Base-by-base conservation (phyloP, 2,797 vertebrate species). In the Peromyscus attwateri region DNA sequence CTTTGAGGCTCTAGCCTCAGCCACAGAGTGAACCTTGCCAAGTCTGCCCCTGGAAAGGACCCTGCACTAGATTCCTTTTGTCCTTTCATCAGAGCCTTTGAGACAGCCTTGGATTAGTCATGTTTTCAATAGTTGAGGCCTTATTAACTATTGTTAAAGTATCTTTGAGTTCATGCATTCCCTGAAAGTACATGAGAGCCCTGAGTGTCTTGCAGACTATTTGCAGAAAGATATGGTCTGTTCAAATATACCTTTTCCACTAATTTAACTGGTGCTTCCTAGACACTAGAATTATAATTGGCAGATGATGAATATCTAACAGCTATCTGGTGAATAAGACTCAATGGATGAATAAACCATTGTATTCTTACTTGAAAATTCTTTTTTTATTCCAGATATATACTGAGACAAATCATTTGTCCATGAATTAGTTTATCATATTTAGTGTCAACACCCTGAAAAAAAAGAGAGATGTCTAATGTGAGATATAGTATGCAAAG, bases 221-320 rank as follows among this genome's bases (percentile, higher is more conserved):
- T 73, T 82, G 73, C 91, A 75, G 60, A 87, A 27, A 97, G 31
- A 3, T 66, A 52, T 21, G 6, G 19, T 89, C 49, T 95, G 16
- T 84, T 76, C 79, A 43, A 90, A 80, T 31, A 89, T 75, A 77
- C 2, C 0, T 76, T 93, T 94, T 89, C n/a, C 25, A 92, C 82
- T 34, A 87, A 52, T 94, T 93, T n/a, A 70, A 79, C 25, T n/a
- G 12, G 6, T 81, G 17, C 79, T 94, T 93, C 31, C 14, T 4
- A 23, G 27, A 31, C 83, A 21, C 16, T 49, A 84, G 43, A 87
- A 71, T 13, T 92, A 23, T 55, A 79, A 92, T 6, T 92, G 49
- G 12, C 46, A 80, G 57, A 46, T 57, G 57, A 19, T 93, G 68
- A 37, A 6, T 75, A 34, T 46, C 55, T 62, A 84, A 12, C 76